Conservation (phyloP, 2,888 invertebrate genomes). For the Mayetiola destructor region DNA sequence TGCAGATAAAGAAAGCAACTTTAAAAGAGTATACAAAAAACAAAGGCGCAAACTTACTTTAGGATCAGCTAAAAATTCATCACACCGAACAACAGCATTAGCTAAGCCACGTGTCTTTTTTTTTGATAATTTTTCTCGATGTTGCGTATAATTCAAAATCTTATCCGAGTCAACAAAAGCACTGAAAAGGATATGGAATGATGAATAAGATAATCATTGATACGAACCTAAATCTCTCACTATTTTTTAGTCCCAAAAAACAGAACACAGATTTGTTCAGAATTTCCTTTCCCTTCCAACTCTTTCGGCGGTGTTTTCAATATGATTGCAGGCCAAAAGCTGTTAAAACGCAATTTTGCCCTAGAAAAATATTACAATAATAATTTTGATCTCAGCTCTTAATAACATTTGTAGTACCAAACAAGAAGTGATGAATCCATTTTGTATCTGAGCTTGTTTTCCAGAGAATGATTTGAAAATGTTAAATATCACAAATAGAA, state of each 20-base stretch:
- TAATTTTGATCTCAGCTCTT: no score
- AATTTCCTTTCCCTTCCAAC: not conserved
- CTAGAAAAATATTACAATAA: not conserved
- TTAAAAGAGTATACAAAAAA: no score
- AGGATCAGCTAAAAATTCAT: not conserved
- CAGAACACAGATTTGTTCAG: not conserved
- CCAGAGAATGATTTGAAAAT: no score
- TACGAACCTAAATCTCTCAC: not conserved
- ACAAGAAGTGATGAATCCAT: no score
- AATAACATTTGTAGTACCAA: no score
- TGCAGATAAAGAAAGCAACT: no score
- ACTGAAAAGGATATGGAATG: not conserved
- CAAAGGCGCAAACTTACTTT: no score
- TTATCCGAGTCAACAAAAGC: not conserved
- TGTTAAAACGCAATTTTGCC: not conserved
- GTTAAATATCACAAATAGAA: no score
- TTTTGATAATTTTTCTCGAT: not conserved
- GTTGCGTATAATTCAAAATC: not conserved
- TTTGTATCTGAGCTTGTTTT: no score
- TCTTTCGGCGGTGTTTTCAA: not conserved
- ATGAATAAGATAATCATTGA: not conserved
- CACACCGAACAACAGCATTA: not conserved
- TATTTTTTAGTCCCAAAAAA: not conserved
- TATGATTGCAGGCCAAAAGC: not conserved
- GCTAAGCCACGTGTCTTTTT: not conserved